Percentiles rank a stretch among this genome's conserved stretches.
These are phyloP conservation scores for Galaxea fascicularis DNA, from an alignment of 92 coral and sea anemone species.

Conservation along the genomic window DNA sequence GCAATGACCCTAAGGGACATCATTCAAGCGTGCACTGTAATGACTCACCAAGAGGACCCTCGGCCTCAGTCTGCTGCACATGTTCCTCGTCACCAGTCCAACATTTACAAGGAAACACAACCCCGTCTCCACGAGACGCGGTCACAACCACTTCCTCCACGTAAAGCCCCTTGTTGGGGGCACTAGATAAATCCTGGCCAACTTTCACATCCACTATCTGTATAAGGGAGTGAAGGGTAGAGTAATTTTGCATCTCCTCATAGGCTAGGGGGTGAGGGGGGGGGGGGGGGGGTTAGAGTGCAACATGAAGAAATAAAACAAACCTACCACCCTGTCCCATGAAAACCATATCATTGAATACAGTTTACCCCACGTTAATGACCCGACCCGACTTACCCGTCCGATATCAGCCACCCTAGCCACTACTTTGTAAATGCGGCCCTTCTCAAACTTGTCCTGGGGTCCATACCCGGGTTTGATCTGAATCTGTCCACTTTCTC, in stretches of 20 bases:
- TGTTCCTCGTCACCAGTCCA: slow-evolving; percentile 80
- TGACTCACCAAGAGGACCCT: slow-evolving; percentile 42
- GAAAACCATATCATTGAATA: too few species aligned
- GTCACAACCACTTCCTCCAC: slow-evolving; percentile 85
- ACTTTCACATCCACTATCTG: slow-evolving; percentile 75
- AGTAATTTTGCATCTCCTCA: background rate
- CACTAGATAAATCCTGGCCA: slow-evolving; percentile 69
- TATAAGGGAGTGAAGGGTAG: slow-evolving; percentile 1
- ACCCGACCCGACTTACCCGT: slow-evolving; percentile 60
- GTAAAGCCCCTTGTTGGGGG: slow-evolving; percentile 77
- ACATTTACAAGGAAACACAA: slow-evolving; percentile 67
- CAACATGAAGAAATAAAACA: background rate
- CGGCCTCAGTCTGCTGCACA: slow-evolving; percentile 18
- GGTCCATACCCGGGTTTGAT: slow-evolving; percentile 86
- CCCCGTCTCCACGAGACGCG: slow-evolving; percentile 77
- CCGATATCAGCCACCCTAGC: slow-evolving; percentile 86
- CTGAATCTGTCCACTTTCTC: slow-evolving; percentile 88
- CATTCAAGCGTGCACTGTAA: background rate
- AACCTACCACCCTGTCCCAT: background rate
- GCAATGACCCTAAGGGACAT: background rate
- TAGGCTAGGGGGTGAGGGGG: background rate
- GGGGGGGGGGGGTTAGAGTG: background rate
- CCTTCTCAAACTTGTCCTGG: slow-evolving; percentile 79
- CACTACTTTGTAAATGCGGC: slow-evolving; percentile 80
- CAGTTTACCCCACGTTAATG: background rate